These are phyloP conservation scores for Gallinago solitaria DNA, from an alignment of 2,797 vertebrate species.

Conservation along the genomic window DNA sequence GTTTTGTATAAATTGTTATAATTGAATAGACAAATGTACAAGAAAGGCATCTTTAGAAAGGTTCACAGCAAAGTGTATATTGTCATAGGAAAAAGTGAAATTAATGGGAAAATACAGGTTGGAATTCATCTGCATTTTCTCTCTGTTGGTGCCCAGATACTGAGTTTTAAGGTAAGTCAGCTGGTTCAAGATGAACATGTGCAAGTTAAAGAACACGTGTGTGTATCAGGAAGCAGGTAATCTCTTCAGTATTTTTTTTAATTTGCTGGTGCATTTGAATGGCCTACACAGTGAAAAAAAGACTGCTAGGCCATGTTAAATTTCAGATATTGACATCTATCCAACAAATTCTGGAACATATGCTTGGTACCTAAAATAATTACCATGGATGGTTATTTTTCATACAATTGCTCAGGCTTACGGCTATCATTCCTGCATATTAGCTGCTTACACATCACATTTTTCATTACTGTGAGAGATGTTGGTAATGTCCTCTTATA, in stretches of 20 bases:
- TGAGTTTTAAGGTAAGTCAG: not conserved
- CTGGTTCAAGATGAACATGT: not conserved
- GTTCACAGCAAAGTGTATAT: too few relatives aligned
- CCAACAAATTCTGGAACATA: conserved; percentile 71
- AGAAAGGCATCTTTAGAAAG: not conserved
- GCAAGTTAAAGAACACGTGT: not conserved
- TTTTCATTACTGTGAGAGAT: not conserved
- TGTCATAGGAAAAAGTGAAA: not conserved
- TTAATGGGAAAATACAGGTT: not conserved
- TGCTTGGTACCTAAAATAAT: conserved; percentile 75
- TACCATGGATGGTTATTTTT: conserved; percentile 47
- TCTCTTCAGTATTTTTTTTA: not conserved
- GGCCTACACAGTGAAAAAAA: not conserved
- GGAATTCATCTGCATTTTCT: not conserved
- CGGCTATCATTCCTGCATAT: not conserved
- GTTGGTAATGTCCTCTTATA: not conserved
- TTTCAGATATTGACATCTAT: conserved; percentile 71
- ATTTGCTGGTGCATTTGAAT: not conserved
- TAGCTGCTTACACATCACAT: not conserved
- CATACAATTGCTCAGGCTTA: conserved; percentile 51
- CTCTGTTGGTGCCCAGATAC: not conserved
- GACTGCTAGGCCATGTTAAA: conserved; percentile 46
- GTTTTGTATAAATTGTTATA: not conserved
- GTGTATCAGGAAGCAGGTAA: not conserved
- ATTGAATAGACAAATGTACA: rapidly evolving